A percentile compares a stretch with the other conserved stretches of the same genome.
Conservation (phyloP, 1,140 invertebrate genomes). For the Pseudomyrmex dendroicus region DNA sequence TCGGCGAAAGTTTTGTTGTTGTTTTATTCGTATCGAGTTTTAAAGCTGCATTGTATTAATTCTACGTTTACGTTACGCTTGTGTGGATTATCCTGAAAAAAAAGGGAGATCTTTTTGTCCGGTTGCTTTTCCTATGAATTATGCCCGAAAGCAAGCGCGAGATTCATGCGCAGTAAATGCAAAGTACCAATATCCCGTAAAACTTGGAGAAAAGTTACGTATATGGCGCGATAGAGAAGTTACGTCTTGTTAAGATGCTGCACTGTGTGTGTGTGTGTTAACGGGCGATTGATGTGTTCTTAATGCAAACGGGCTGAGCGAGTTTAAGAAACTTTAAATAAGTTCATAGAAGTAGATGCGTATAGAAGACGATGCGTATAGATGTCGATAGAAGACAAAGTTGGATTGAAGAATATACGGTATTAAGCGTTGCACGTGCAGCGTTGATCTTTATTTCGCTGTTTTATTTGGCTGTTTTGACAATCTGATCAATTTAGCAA, state of each 20-base stretch:
- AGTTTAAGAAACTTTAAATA: conserved; percentile 49
- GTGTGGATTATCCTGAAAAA: conserved; percentile 10
- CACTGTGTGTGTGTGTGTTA: too few relatives aligned
- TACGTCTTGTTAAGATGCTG: conserved; percentile 46
- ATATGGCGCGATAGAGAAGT: conserved; percentile 41
- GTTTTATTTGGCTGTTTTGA: too few relatives aligned
- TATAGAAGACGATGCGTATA: conserved; percentile 7
- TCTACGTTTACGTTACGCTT: not conserved
- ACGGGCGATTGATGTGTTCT: conserved; percentile 52
- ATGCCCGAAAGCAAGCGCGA: conserved; percentile 18
- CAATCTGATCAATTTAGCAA: too few relatives aligned
- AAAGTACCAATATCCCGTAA: conserved; percentile 37
- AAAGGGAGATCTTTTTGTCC: not conserved
- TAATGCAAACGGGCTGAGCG: conserved; percentile 25
- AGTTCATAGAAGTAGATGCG: conserved; percentile 28
- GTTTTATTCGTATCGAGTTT: not conserved
- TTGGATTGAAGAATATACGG: conserved; percentile 27
- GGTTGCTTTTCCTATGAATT: conserved; percentile 23
- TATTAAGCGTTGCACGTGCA: not conserved
- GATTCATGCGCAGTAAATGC: conserved; percentile 41
- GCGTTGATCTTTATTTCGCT: conserved; percentile 1
- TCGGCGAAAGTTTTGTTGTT: not conserved
- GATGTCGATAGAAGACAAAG: conserved; percentile 25
- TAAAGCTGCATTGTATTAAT: not conserved
- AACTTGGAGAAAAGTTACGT: conserved; percentile 24